These are phyloP conservation scores for Atherinosoma microstoma DNA, from an alignment of 2,797 vertebrate species.

Conservation along the genomic window DNA sequence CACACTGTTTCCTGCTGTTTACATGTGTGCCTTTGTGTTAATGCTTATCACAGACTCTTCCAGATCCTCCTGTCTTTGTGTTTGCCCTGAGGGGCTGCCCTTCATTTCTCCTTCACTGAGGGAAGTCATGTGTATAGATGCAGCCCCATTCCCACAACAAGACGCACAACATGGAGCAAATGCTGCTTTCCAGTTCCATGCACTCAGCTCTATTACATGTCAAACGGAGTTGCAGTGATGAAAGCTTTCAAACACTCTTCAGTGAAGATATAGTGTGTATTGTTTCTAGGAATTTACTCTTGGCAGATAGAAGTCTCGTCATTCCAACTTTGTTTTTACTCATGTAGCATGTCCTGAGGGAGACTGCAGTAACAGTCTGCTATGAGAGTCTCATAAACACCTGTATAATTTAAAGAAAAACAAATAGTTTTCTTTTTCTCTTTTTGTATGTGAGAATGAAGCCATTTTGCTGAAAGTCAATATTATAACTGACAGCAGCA, in stretches of 20 bases:
- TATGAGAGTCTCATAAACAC: slow-evolving; percentile 31
- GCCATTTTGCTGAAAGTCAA: slow-evolving; percentile 33
- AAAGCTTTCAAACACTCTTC: slow-evolving; percentile 40
- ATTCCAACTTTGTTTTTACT: slow-evolving; percentile 31
- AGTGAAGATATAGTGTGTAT: slow-evolving; percentile 43
- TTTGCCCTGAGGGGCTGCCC: slow-evolving; percentile 70
- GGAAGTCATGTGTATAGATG: slow-evolving; percentile 72
- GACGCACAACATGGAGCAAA: slow-evolving; percentile 60
- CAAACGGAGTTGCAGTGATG: slow-evolving; percentile 43
- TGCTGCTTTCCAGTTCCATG: slow-evolving; percentile 32
- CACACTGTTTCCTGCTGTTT: slow-evolving; percentile 40
- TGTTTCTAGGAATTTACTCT: slow-evolving; percentile 53
- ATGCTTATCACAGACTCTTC: slow-evolving; percentile 53
- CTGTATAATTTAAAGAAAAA: slow-evolving; percentile 26
- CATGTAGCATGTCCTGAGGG: slow-evolving; percentile 37
- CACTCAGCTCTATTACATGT: slow-evolving; percentile 53
- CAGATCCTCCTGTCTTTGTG: slow-evolving; percentile 65
- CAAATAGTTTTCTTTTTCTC: slow-evolving; percentile 12
- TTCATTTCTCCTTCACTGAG: slow-evolving; percentile 69
- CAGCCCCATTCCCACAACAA: slow-evolving; percentile 58
- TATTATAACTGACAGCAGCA: slow-evolving; percentile 33
- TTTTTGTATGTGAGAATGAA: slow-evolving; percentile 30
- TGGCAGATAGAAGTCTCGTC: slow-evolving; percentile 35
- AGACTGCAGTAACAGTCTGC: slow-evolving; percentile 13
- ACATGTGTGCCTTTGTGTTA: slow-evolving; percentile 43